These are phyloP conservation scores for Sinocyclocheilus grahami DNA, from an alignment of 2,113 vertebrate species.

Conservation along the genomic window DNA sequence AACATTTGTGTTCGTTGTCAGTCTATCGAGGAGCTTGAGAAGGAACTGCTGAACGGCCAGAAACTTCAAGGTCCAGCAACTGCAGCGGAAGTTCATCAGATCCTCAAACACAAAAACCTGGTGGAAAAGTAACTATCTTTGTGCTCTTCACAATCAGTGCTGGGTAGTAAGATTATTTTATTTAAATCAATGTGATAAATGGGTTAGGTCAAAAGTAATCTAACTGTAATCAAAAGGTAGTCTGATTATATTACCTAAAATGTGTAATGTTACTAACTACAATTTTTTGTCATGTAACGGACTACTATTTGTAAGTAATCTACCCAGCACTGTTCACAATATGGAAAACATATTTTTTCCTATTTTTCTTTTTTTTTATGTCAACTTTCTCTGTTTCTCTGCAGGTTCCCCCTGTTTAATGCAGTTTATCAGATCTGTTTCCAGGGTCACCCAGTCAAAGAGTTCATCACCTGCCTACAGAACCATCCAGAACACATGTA, in stretches of 20 bases:
- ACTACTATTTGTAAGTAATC: too few species aligned
- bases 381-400: background rate
- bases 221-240: too few species aligned
- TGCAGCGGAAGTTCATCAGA: constrained; percentile 84
- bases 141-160: background rate
- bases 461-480: constrained; percentile 90
- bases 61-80: constrained; percentile 96
- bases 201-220: too few species aligned
- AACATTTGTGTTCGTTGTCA: constrained; percentile 60
- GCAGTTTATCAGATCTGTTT: constrained; percentile 93
- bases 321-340: background rate
- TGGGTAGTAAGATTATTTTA: background rate
- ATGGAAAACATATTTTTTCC: background rate
- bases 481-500: constrained; percentile 92
- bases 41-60: constrained; percentile 95
- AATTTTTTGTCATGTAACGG: too few species aligned
- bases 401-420: constrained; percentile 95
- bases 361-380: background rate
- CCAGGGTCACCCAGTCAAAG: constrained; percentile 81
- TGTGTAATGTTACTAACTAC: too few species aligned
- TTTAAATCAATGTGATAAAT: too few species aligned
- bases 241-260: too few species aligned
- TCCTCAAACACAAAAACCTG: constrained; percentile 85
- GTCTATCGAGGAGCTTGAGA: constrained; percentile 93
- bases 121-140: constrained; percentile 84